Conservation (phyloP, 2,888 invertebrate genomes). For the Lasius platythorax region DNA sequence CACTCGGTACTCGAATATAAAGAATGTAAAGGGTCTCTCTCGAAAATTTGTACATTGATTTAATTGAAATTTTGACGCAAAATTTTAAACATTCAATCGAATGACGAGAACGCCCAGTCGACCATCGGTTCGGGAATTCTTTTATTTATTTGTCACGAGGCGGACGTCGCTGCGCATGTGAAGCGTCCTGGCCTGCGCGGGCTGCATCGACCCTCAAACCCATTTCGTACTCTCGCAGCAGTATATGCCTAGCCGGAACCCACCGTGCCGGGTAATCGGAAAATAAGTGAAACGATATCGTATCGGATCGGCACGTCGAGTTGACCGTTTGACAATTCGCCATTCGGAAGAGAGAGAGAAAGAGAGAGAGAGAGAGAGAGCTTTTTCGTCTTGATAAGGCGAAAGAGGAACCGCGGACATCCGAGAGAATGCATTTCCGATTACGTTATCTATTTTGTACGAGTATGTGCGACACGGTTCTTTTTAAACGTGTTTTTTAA, state of each 20-base stretch:
- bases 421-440: background rate
- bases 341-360: background rate
- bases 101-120: constrained; percentile 20
- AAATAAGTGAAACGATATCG: constrained; percentile 65
- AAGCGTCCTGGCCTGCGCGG: constrained; percentile 76
- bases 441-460: constrained; percentile 20
- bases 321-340: constrained; percentile 55
- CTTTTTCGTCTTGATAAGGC: constrained; percentile 1
- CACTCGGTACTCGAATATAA: background rate
- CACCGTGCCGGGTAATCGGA: constrained; percentile 67
- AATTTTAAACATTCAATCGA: background rate
- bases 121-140: constrained; percentile 47
- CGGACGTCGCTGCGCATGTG: constrained; percentile 73
- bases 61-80: background rate
- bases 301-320: constrained; percentile 57
- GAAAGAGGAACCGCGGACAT: constrained; percentile 24
- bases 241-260: constrained; percentile 68
- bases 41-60: background rate
- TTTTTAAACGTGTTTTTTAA: constrained; percentile 9
- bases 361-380: background rate
- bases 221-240: constrained; percentile 73
- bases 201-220: constrained; percentile 79
- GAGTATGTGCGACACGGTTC: background rate
- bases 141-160: constrained; percentile 72
- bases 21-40: background rate